Base-by-base conservation (phyloP, 2,797 vertebrate genomes). In the Melanotaenia nigrans region DNA sequence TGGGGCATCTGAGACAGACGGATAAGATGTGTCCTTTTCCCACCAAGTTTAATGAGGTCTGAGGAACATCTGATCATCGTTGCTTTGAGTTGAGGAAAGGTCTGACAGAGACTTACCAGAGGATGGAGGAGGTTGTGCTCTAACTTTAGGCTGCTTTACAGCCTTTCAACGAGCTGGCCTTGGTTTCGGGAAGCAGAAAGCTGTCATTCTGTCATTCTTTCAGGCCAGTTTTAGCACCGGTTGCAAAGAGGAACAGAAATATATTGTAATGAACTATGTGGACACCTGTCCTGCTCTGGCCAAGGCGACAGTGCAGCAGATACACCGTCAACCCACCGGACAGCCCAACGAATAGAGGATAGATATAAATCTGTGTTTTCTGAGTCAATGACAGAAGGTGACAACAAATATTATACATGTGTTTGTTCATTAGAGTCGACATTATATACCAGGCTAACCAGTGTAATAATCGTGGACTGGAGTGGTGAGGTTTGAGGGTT, bases 71-170 rank as follows among this genome's bases (percentile, higher is more conserved):
- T 6, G 33, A 35, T 28, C 28, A 28, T 28, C 28, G 28, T 28
- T 28, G 28, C 28, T 28, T 28, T 28, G 28, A 28, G 28, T 28
- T 28, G 28, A 28, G 2, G 28, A 28, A 28, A 28, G 28, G 28
- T 28, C 28, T 28, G 28, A 28, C 28, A 28, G 28, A 28, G 28
- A 28, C 28, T 28, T 28, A 3, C 28, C 47, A 49, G 47, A 22
- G n/a, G 70, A 1, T 45, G 68, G 40, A 80, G 79, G 71, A 70
- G 84, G 54, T 57, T 30, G 68, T 42, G 59, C 70, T 81, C 80
- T 88, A 84, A 90, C 84, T 87, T 85, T 80, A 78, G 83, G 64
- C 79, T 58, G 40, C 35, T 90, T 90, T 87, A 84, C 78, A 77
- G 70, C 79, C 83, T 75, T 78, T 68, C 78, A 79, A 53, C 77